Evolutionary conservation across 2,113 vertebrate genomes (phyloP).

Genomic region (Platysteira castanea): DNA sequence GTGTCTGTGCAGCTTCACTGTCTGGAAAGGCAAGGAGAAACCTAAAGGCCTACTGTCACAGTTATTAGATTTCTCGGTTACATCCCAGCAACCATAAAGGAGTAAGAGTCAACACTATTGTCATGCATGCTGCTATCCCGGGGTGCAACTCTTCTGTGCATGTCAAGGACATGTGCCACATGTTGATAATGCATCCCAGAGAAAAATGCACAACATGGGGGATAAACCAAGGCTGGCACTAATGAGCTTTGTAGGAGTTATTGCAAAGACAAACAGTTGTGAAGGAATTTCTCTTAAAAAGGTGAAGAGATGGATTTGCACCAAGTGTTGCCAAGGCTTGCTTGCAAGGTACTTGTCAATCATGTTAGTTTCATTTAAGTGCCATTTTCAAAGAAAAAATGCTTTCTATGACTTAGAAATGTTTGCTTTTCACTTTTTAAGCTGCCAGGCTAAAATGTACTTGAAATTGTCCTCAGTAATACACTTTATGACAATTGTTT

Average conservation of each 20-base stretch:
- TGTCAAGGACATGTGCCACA: slow-evolving; percentile 96
- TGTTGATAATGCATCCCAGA: slow-evolving; percentile 83
- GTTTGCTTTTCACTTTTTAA: slow-evolving; percentile 35
- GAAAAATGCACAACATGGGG: slow-evolving; percentile 76
- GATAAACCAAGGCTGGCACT: slow-evolving; percentile 74
- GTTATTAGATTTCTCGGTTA: slow-evolving; percentile 98
- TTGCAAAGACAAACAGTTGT: slow-evolving; percentile 84
- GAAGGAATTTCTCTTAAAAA: slow-evolving; percentile 83
- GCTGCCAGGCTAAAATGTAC: neutral
- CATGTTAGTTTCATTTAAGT: slow-evolving; percentile 67
- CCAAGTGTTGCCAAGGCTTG: slow-evolving; percentile 70
- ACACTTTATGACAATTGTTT: neutral
- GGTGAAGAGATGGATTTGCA: slow-evolving; percentile 65
- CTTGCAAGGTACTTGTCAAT: slow-evolving; percentile 67
- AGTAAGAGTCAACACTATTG: slow-evolving; percentile 78
- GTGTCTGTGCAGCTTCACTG: slow-evolving; percentile 88
- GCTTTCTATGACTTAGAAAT: slow-evolving; percentile 9
- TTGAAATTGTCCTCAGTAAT: neutral
- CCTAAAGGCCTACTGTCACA: slow-evolving; percentile 96
- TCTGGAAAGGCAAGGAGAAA: slow-evolving; percentile 86
- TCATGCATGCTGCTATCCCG: slow-evolving; percentile 77
- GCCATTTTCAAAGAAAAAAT: slow-evolving; percentile 43
- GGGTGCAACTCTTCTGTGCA: slow-evolving; percentile 82
- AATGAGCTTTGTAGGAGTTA: slow-evolving; percentile 81
- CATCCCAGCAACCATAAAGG: slow-evolving; percentile 94